A percentile compares a stretch with the other conserved stretches of the same genome.
Conservation (phyloP, 2,888 invertebrate species). For the Meteorus cinctellus region DNA sequence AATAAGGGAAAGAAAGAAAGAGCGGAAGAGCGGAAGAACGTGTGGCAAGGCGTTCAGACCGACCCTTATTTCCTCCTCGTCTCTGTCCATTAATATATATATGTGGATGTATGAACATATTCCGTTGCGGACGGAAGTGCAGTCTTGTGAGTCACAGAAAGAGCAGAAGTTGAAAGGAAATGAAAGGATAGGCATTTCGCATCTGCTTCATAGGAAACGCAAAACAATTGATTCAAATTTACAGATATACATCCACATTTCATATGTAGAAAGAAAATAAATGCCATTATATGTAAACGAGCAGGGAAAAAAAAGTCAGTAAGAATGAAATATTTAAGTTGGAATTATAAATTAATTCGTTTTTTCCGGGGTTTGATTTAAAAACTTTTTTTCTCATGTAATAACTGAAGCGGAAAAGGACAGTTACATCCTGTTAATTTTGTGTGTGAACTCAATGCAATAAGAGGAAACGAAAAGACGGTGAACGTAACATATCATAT, state of each 20-base stretch:
- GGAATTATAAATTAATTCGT: background rate
- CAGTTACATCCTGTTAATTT: conserved; percentile 36
- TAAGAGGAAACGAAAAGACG: background rate
- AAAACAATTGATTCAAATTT: background rate
- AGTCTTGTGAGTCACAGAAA: conserved; percentile 21
- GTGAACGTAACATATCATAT: background rate
- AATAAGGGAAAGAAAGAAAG: conserved; percentile 22
- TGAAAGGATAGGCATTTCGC: conserved; percentile 10
- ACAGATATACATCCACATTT: conserved; percentile 20
- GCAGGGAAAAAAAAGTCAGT: background rate
- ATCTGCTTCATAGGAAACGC: conserved; percentile 8
- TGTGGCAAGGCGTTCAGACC: background rate
- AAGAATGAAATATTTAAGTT: background rate
- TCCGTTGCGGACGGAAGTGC: conserved; percentile 10
- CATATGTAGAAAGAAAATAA: background rate
- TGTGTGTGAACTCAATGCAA: conserved; percentile 21
- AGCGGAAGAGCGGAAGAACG: background rate
- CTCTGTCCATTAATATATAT: conserved; percentile 9
- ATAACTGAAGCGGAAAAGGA: conserved; percentile 36
- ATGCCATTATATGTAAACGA: background rate
- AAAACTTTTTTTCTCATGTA: conserved; percentile 24
- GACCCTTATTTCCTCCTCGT: conserved; percentile 26
- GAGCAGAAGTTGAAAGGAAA: conserved; percentile 17
- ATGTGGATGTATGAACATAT: background rate
- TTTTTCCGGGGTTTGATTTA: background rate